Percentiles rank a stretch among this genome's conserved stretches.
phyloP scores from a whole-genome alignment of 2,797 vertebrate species.

The Sarcophilus harrisii region DNA sequence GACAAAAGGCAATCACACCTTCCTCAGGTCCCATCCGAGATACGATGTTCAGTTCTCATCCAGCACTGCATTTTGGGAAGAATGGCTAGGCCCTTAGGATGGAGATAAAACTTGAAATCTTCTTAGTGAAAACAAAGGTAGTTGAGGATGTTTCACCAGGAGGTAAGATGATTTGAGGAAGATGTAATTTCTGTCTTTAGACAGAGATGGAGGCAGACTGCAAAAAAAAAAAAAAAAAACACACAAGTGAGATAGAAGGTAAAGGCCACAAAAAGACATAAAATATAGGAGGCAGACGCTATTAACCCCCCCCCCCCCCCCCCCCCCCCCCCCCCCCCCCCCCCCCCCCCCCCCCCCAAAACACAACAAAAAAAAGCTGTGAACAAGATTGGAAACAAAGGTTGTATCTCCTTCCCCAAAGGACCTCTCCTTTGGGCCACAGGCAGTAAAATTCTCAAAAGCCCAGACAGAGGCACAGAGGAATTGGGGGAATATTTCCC shows the following conservation, averaged over 20 bases:
- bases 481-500: no score
- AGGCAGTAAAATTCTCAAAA: no score
- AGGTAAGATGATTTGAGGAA: not conserved
- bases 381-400: not conserved
- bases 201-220: not conserved
- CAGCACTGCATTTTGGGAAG: not conserved
- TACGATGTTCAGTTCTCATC: not conserved
- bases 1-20: not conserved
- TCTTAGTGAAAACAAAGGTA: not conserved
- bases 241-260: not conserved
- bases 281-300: not conserved
- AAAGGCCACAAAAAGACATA: not conserved
- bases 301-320: not conserved
- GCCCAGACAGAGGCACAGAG: no score
- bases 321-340: not conserved
- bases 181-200: not conserved
- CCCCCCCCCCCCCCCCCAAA: not conserved
- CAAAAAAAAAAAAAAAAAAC: not conserved
- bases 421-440: not conserved
- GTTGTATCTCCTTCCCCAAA: not conserved
- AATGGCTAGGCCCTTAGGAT: not conserved
- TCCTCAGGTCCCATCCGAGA: not conserved
- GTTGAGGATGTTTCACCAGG: not conserved
- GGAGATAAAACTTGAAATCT: not conserved
- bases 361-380: not conserved